These are phyloP conservation scores for Condylura cristata DNA, from an alignment of 2,113 vertebrate genomes.

Conservation along the genomic window DNA sequence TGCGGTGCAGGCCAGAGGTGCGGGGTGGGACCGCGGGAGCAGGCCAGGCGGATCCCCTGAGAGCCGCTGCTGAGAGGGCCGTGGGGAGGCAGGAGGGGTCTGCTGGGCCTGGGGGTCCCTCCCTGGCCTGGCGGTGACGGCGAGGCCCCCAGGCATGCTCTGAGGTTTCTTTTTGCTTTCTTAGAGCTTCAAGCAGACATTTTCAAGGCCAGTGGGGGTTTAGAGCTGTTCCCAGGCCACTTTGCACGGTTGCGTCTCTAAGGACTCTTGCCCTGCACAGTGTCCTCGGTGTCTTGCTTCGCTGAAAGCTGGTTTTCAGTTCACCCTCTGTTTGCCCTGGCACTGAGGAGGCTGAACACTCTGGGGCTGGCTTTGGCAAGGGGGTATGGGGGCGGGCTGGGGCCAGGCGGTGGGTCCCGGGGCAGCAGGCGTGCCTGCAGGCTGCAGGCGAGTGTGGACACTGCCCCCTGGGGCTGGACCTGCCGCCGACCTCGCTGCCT, in stretches of 20 bases:
- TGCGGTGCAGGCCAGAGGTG: too few species aligned
- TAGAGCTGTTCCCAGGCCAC: neutral
- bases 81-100: too few species aligned
- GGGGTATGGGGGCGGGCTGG: neutral
- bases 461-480: too few species aligned
- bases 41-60: too few species aligned
- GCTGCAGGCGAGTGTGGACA: too few species aligned
- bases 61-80: too few species aligned
- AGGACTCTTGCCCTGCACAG: neutral
- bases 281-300: neutral
- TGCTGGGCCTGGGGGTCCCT: too few species aligned
- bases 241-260: neutral
- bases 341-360: neutral
- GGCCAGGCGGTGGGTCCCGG: neutral
- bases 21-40: too few species aligned
- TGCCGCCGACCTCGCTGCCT: too few species aligned
- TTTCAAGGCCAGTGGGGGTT: neutral
- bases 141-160: neutral
- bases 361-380: neutral
- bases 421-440: neutral
- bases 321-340: neutral
- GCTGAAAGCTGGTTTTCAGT: neutral
- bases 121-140: too few species aligned
- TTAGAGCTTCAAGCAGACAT: neutral
- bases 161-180: neutral